Percentiles rank a stretch among this genome's conserved stretches.
Evolutionary conservation across 2,888 invertebrate species (phyloP).

Genomic region (Oxytorus armatus): DNA sequence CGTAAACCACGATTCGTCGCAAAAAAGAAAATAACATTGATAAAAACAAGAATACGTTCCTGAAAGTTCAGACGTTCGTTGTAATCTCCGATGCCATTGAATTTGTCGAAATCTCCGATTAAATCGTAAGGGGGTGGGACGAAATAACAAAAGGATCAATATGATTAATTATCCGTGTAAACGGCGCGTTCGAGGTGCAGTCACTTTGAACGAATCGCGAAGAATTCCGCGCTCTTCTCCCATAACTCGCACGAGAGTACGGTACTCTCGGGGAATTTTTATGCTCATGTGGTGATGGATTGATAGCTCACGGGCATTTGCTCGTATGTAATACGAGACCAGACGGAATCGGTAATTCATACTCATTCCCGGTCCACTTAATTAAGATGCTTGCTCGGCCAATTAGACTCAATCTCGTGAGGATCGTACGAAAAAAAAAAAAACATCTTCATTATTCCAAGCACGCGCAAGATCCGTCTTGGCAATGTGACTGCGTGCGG

Average conservation of each 20-base stretch:
- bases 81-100: background rate
- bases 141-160: background rate
- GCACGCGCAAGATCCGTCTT: slow-evolving; percentile 72
- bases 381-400: slow-evolving; percentile 75
- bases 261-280: slow-evolving; percentile 25
- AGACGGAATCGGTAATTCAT: slow-evolving; percentile 60
- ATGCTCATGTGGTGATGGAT: background rate
- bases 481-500: slow-evolving; percentile 7
- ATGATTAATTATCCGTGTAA: background rate
- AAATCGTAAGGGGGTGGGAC: background rate
- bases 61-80: background rate
- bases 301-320: slow-evolving; percentile 16
- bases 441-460: slow-evolving; percentile 74
- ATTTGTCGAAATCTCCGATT: too few species aligned
- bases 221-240: slow-evolving; percentile 13
- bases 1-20: slow-evolving; percentile 14
- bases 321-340: slow-evolving; percentile 55
- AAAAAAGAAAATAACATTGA: background rate
- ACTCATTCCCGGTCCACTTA: slow-evolving; percentile 66
- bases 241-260: slow-evolving; percentile 16
- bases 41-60: background rate
- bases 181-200: slow-evolving; percentile 12
- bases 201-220: background rate
- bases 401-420: slow-evolving; percentile 72
- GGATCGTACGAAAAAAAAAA: slow-evolving; percentile 68